Evolutionary conservation across 2,113 vertebrate species (phyloP).

Genomic region (Thymallus thymallus): DNA sequence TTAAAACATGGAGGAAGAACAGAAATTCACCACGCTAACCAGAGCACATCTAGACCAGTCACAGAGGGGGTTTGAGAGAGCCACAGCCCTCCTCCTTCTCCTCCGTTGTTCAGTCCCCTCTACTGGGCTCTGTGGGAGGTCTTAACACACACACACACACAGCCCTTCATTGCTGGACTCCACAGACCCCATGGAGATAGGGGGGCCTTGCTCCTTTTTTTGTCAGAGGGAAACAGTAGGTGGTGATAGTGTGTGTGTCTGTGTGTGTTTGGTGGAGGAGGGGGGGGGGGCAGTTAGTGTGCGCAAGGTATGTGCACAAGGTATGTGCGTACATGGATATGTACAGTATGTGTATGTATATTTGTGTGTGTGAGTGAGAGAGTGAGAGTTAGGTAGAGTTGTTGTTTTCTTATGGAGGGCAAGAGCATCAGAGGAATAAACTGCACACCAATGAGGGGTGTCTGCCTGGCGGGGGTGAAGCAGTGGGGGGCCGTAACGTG

Average conservation of each 20-base stretch:
- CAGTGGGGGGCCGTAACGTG: slow-evolving; percentile 57
- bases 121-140: slow-evolving; percentile 21
- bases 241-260: slow-evolving; percentile 9
- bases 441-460: slow-evolving; percentile 73
- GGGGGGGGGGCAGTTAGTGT: too few relatives aligned
- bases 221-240: slow-evolving; percentile 14
- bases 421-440: slow-evolving; percentile 53
- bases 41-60: slow-evolving; percentile 47
- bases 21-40: slow-evolving; percentile 29
- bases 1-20: slow-evolving; percentile 42
- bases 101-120: slow-evolving; percentile 25
- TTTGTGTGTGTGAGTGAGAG: neutral
- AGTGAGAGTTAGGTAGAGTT: too few relatives aligned
- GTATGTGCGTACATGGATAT: neutral
- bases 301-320: too few relatives aligned
- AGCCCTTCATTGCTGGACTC: slow-evolving; percentile 28
- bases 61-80: slow-evolving; percentile 27
- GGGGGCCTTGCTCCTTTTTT: neutral
- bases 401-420: slow-evolving; percentile 36
- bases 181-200: slow-evolving; percentile 5
- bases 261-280: neutral
- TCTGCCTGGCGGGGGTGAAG: slow-evolving; percentile 20
- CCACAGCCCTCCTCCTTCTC: neutral
- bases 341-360: neutral
- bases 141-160: neutral